These are phyloP conservation scores for Catostylus mosaicus DNA, from an alignment of 30 jellyfish, hydroid and myxozoan species.

Conservation along the genomic window DNA sequence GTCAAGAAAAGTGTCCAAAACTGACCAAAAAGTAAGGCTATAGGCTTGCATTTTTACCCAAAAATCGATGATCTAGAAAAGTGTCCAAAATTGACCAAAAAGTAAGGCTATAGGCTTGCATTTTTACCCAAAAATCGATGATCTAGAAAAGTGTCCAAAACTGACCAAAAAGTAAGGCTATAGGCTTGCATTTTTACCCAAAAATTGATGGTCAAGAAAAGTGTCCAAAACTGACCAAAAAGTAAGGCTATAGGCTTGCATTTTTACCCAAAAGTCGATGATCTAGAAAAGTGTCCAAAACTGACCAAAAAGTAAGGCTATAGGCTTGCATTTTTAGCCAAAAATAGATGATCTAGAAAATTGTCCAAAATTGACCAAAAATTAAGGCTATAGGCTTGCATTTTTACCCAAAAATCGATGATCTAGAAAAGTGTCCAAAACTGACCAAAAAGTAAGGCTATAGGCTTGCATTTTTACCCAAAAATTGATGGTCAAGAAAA, in stretches of 20 bases:
- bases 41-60: no score
- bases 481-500: not conserved
- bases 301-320: not conserved
- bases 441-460: not conserved
- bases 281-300: not conserved
- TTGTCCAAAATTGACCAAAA: not conserved
- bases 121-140: no score
- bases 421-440: no score
- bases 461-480: not conserved
- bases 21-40: no score
- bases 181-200: not conserved
- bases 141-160: no score
- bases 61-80: no score
- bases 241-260: not conserved
- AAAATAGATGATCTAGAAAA: not conserved
- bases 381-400: not conserved
- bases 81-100: no score
- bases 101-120: no score
- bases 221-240: not conserved
- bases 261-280: not conserved
- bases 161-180: not conserved
- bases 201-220: not conserved
- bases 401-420: not conserved
- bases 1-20: no score
- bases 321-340: not conserved